Conservation (phyloP, 1,140 invertebrate species). For the Dryas iulia region DNA sequence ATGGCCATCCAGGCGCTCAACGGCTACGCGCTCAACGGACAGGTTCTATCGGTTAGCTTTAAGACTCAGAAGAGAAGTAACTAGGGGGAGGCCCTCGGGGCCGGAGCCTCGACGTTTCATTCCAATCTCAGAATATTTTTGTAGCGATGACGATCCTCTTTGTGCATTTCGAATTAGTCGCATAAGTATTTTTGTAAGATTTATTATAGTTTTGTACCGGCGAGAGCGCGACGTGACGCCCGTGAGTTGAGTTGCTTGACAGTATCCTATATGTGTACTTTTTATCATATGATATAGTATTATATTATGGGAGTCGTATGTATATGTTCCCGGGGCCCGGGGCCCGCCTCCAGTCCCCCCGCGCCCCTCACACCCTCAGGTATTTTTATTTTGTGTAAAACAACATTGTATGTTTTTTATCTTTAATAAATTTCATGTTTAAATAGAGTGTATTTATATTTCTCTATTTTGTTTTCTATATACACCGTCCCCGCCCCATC, state of each 20-base stretch:
- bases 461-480: constrained; percentile 77
- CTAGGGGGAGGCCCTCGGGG: constrained; percentile 66
- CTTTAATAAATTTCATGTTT: constrained; percentile 81
- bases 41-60: constrained; percentile 99
- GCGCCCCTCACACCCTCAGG: constrained; percentile 61
- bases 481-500: constrained; percentile 61
- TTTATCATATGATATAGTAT: constrained; percentile 75
- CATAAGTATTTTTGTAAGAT: constrained; percentile 80
- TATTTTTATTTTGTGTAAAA: constrained; percentile 81
- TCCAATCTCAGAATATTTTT: constrained; percentile 80
- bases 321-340: constrained; percentile 50
- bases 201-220: constrained; percentile 77
- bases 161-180: constrained; percentile 78
- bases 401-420: constrained; percentile 79
- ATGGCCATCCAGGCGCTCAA: constrained; percentile 98
- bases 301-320: constrained; percentile 74
- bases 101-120: constrained; percentile 76
- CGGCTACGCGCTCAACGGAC: constrained; percentile 97
- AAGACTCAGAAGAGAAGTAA: constrained; percentile 91
- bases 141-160: constrained; percentile 76
- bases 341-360: constrained; percentile 49
- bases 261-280: constrained; percentile 78
- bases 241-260: constrained; percentile 70
- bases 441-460: constrained; percentile 79
- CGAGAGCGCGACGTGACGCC: constrained; percentile 76